Percentiles rank a stretch among this genome's conserved stretches.
Conservation (phyloP, 2,888 invertebrate genomes). For the Arrhopalites spinosus region DNA sequence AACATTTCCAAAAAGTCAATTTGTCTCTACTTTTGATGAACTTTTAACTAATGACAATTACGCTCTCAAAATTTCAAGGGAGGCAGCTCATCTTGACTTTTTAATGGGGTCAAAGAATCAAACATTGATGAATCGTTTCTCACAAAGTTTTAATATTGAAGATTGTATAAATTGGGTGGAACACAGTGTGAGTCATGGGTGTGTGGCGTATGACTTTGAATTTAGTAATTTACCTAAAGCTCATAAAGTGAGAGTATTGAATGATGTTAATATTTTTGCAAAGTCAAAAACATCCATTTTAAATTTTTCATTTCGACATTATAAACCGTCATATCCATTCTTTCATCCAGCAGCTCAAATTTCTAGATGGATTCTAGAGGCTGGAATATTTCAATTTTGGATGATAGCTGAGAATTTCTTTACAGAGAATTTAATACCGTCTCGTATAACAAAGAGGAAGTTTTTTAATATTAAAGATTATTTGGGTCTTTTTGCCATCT, state of each 20-base stretch:
- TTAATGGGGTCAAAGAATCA: background rate
- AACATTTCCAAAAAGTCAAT: conserved; percentile 49
- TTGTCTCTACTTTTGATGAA: conserved; percentile 47
- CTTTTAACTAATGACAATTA: conserved; percentile 47
- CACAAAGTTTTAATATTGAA: conserved; percentile 47
- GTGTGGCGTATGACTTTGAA: conserved; percentile 53
- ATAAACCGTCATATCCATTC: conserved; percentile 28
- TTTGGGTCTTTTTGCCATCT: conserved; percentile 46
- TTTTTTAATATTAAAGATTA: conserved; percentile 51
- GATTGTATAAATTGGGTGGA: conserved; percentile 53
- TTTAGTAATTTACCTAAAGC: conserved; percentile 45
- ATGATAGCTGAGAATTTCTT: conserved; percentile 48
- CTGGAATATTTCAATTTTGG: conserved; percentile 51
- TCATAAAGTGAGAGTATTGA: conserved; percentile 13
- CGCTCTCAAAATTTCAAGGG: conserved; percentile 46
- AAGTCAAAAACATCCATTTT: conserved; percentile 22
- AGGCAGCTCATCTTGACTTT: conserved; percentile 33
- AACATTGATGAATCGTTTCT: conserved; percentile 15
- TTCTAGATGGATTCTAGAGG: conserved; percentile 50
- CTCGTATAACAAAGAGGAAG: conserved; percentile 21
- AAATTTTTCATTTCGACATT: conserved; percentile 2
- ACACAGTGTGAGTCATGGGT: conserved; percentile 41
- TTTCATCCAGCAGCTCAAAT: conserved; percentile 47
- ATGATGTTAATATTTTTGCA: conserved; percentile 16
- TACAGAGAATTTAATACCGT: conserved; percentile 26